Percentiles rank a stretch among this genome's conserved stretches.
Conservation (phyloP, 2,113 vertebrate genomes). For the Polyodon spathula region DNA sequence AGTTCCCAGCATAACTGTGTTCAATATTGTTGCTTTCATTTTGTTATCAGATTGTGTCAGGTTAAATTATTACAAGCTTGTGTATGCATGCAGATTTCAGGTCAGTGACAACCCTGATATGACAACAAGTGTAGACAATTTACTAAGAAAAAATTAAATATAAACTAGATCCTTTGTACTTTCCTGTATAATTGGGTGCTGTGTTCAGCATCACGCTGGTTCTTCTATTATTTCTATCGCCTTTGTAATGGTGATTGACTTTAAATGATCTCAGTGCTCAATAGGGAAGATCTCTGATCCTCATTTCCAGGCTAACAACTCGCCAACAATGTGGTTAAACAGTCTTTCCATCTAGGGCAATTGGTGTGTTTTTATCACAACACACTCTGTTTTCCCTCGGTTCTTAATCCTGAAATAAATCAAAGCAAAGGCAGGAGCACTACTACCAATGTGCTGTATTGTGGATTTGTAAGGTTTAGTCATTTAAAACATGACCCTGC, state of each 20-base stretch:
- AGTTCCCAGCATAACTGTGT: no score
- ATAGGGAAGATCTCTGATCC: neutral
- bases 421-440: neutral
- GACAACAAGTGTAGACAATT: neutral
- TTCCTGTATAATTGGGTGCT: neutral
- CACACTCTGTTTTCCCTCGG: neutral
- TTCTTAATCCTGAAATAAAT: neutral
- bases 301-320: neutral
- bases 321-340: neutral
- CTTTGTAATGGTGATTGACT: neutral
- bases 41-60: no score
- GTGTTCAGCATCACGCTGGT: neutral
- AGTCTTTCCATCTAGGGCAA: neutral
- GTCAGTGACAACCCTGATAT: no score
- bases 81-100: no score
- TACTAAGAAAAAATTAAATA: neutral
- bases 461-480: neutral
- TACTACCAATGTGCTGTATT: neutral
- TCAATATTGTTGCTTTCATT: no score
- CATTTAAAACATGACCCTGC: neutral
- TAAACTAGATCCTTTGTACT: neutral
- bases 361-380: constrained; percentile 3
- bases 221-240: neutral
- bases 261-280: constrained; percentile 4
- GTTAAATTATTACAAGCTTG: no score